Base-by-base conservation (phyloP, 2,113 vertebrate genomes). In the Columbina picui region DNA sequence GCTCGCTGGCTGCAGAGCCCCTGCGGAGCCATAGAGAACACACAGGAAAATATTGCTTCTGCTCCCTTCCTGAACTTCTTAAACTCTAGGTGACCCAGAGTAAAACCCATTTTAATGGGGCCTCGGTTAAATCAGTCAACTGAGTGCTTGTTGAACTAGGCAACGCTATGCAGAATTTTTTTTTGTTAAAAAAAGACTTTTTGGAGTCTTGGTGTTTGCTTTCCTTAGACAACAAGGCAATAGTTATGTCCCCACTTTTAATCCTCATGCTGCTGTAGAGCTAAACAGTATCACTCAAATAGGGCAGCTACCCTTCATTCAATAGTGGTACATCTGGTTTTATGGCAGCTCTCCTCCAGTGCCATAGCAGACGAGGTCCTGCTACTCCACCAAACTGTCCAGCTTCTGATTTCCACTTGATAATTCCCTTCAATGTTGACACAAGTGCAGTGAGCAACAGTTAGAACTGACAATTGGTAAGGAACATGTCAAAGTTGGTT, bases 61-160 rank as follows among this genome's bases (percentile, higher is more conserved):
- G 87, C 71, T 90, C 52, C 90, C 74, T 92, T 96, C 87, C 88
- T 87, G 80, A 89, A 95, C 86, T 93, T 92, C 71, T 93, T 93
- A 85, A 97, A 94, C 85, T 96, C 81, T 34, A 87, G 80, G 49
- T 95, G 90, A 96, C 74, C 88, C 88, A 91, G 50, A 92, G 64
- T 83, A 76, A 94, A 96, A 95, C 68, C 60, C 82, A 84, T 95
- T 95, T 94, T 93, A 87, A 89, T 75, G 74, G 67, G 52, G 67
- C 65, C 83, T 94, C 22, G 1, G 59, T 83, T 76, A 93, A 91
- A 90, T 39, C 71, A 87, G 69, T 80, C 76, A 87, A 14, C 67
- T 56, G 73, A 93, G 65, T 69, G 61, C 71, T 87, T 93, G 80
- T 77, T 92, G 89, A 96, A 82, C 39, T 39, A 68, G 80, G 41